Evolutionary conservation across 2,888 invertebrate genomes (phyloP).

Genomic region (Nebria brevicollis): DNA sequence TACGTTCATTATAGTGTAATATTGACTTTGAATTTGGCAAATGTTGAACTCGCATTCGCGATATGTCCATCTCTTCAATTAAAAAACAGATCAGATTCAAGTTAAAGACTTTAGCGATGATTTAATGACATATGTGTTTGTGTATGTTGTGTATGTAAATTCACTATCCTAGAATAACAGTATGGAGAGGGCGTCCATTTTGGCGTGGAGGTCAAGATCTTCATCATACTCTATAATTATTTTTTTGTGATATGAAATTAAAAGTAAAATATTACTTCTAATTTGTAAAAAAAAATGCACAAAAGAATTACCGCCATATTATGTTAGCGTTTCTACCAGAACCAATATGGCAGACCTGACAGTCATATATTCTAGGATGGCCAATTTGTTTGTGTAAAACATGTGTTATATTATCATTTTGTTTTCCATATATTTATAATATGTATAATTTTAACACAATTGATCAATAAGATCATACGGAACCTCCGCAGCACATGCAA

Average conservation of each 20-base stretch:
- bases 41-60: constrained; percentile 58
- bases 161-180: not conserved
- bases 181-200: not conserved
- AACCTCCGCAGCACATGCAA: constrained; percentile 42
- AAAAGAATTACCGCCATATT: not conserved
- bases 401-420: not conserved
- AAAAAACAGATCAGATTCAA: constrained; percentile 13
- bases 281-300: not conserved
- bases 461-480: constrained; percentile 20
- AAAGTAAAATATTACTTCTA: not conserved
- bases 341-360: not conserved
- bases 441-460: not conserved
- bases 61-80: constrained; percentile 55
- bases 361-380: not conserved
- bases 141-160: not conserved
- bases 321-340: too few relatives aligned
- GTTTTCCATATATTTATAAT: constrained; percentile 11
- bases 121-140: not conserved
- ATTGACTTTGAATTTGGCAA: constrained; percentile 77
- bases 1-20: constrained; percentile 62
- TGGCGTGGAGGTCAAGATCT: not conserved
- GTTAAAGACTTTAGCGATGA: not conserved
- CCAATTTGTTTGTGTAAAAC: not conserved
- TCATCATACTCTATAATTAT: not conserved
- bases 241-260: not conserved